phyloP scores from a whole-genome alignment of 2,797 vertebrate species.

The Coreius guichenoti region DNA sequence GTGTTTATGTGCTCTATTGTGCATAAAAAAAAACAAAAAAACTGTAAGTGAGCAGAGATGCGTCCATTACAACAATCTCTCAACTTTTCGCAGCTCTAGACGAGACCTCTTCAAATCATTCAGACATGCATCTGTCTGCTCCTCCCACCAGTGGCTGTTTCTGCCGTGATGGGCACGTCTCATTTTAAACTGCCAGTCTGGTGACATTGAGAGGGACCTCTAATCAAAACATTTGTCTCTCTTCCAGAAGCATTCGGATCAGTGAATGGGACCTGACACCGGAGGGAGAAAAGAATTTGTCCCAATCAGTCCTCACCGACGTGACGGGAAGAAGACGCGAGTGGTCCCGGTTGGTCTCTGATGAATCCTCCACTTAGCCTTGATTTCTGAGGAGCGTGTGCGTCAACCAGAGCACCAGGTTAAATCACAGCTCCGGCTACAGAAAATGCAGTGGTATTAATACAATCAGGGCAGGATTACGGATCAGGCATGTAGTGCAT shows the following conservation, averaged over 20 bases:
- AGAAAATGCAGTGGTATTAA: conserved; percentile 4
- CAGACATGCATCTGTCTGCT: conserved; percentile 60
- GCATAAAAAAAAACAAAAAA: neutral
- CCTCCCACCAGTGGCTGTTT: conserved; percentile 66
- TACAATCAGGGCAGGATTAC: conserved; percentile 27
- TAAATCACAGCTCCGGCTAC: conserved; percentile 72
- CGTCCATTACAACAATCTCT: conserved; percentile 22
- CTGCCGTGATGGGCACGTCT: conserved; percentile 71
- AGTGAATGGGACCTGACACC: conserved; percentile 81
- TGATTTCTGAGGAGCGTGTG: conserved; percentile 78
- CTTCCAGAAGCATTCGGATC: conserved; percentile 73
- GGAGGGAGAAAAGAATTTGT: conserved; percentile 79
- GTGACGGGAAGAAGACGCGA: conserved; percentile 71
- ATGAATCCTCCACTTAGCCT: conserved; percentile 84
- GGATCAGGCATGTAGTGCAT: neutral
- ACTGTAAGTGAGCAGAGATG: neutral
- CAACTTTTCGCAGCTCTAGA: neutral
- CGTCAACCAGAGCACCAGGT: conserved; percentile 72
- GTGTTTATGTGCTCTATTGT: neutral
- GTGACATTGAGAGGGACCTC: conserved; percentile 79
- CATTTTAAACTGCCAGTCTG: conserved; percentile 72
- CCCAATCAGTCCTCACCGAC: conserved; percentile 79
- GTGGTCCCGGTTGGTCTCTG: conserved; percentile 78
- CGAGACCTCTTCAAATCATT: conserved; percentile 33
- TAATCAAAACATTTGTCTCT: conserved; percentile 87